Percentiles rank a stretch among this genome's conserved stretches.
phyloP scores from a whole-genome alignment of 2,113 vertebrate genomes.

The Stercorarius parasiticus region DNA sequence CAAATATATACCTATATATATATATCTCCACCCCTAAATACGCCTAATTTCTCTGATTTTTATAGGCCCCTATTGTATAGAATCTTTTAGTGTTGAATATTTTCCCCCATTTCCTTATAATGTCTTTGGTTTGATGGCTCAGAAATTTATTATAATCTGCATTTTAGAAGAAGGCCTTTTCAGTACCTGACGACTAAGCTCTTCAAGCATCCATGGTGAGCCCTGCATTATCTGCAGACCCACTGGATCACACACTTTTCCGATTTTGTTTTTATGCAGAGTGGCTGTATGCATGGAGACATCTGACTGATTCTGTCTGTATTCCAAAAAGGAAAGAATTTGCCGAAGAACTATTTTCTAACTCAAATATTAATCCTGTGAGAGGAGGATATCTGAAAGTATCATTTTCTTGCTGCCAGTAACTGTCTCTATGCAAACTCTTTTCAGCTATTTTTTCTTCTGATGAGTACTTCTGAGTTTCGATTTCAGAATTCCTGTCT shows the following conservation, averaged over 20 bases:
- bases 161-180: neutral
- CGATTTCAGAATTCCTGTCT: neutral
- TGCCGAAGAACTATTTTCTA: slow-evolving; percentile 7
- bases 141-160: neutral
- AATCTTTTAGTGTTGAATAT: neutral
- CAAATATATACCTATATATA: too few relatives aligned
- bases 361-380: slow-evolving; percentile 33
- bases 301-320: neutral
- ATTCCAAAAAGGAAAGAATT: slow-evolving; percentile 25
- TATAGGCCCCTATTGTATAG: neutral
- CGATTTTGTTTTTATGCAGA: neutral
- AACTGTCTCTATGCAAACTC: slow-evolving; percentile 4
- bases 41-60: neutral
- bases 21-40: neutral
- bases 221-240: neutral
- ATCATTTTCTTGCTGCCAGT: slow-evolving; percentile 24
- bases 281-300: neutral
- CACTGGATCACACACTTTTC: neutral
- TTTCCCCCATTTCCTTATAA: neutral
- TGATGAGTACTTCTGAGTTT: neutral
- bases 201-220: neutral
- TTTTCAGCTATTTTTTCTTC: neutral
- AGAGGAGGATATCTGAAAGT: neutral
- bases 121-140: neutral
- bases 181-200: neutral